Conservation (phyloP, 1,140 invertebrate genomes). For the Eufriesea mexicana region DNA sequence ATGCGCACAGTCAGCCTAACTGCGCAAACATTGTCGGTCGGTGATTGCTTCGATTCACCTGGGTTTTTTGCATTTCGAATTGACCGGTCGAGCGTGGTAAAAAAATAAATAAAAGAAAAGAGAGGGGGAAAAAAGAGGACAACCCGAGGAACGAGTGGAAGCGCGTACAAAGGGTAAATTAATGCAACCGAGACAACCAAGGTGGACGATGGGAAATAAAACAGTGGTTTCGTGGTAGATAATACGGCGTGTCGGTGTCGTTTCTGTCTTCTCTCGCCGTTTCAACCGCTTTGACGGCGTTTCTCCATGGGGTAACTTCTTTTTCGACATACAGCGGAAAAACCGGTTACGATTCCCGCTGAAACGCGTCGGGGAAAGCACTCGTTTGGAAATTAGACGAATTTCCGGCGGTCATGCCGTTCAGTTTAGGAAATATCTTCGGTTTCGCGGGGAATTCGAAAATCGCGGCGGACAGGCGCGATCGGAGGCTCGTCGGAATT, state of each 20-base stretch:
- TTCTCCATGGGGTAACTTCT: not conserved
- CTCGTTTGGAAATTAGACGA: not conserved
- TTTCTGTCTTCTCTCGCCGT: conserved; percentile 14
- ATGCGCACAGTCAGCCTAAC: conserved; percentile 62
- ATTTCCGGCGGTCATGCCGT: not conserved
- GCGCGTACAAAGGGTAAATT: conserved; percentile 66
- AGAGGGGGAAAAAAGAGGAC: not conserved
- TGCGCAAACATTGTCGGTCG: conserved; percentile 71
- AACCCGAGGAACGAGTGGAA: not conserved
- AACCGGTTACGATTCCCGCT: not conserved
- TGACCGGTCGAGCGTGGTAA: conserved; percentile 32
- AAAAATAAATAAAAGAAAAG: conserved; percentile 26
- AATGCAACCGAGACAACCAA: conserved; percentile 47
- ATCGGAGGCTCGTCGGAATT: conserved; percentile 5
- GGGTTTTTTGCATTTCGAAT: conserved; percentile 66
- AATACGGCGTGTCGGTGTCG: conserved; percentile 11
- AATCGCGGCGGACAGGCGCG: not conserved
- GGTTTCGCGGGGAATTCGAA: not conserved
- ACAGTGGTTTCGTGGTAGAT: conserved; percentile 48
- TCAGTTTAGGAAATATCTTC: not conserved
- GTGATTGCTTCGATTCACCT: conserved; percentile 73
- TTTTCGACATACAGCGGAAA: not conserved
- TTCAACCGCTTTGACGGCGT: conserved; percentile 17
- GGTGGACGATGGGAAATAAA: conserved; percentile 38
- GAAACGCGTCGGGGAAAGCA: not conserved